Evolutionary conservation across 2,888 invertebrate species (phyloP), one percentile per base, ranked within the genome.

Genomic region (Thymelicus sylvestris): DNA sequence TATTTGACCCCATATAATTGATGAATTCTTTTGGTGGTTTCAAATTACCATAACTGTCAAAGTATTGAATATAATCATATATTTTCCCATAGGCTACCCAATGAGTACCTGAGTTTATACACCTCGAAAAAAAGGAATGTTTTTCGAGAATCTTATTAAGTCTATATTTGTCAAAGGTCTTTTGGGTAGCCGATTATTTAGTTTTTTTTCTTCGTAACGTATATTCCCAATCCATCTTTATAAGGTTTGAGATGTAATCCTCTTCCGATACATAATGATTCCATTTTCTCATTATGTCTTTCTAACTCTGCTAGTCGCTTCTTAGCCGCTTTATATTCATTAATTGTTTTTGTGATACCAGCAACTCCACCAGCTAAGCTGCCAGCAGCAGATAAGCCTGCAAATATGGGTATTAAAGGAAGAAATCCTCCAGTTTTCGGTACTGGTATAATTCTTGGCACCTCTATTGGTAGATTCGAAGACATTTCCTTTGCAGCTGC

Each of bases 21-120:
- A 55, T 19, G 19, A 55, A 55, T 10, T 55, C 52, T 55, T 8
- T 55, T 10, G 24, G 52, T 24, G 52, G 52, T 55, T 55, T 55
- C 19, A 55, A 55, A 19, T 55, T 55, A 15, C 50, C 50, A 15
- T 50, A 50, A 15, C 50, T 50, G 15, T 50, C 50, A 15, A 50
- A 50, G 10, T 50, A 50, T 50, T 50, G 15, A 7, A 50, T 15
- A 50, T 50, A 50, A 7, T 50, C n/a, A 8, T 50, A 15, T n/a
- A 50, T 6, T 15, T 15, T 50, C 8, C 6, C 50, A 50, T 50
- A 50, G 15, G 50, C 50, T 15, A 50, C 50, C 50, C 50, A 50
- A 50, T 50, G 50, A 6, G 50, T 50, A 13, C 47, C 47, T 12
- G 47, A 12, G 10, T 47, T 47, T 47, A 47, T 12, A 47, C 47